Conservation (phyloP, 1,140 invertebrate genomes). For the Drosophila littoralis region DNA sequence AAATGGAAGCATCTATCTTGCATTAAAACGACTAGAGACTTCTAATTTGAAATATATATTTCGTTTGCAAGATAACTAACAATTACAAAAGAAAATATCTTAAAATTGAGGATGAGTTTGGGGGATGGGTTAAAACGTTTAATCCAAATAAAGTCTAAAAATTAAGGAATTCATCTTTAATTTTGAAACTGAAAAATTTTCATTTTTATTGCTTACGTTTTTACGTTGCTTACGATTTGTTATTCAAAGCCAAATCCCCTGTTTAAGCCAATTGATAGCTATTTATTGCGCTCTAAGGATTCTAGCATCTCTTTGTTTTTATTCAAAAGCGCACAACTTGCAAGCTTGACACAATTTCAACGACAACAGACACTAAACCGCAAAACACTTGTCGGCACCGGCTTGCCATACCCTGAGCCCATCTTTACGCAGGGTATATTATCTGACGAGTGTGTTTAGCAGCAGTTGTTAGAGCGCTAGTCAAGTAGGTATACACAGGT, state of each 20-base stretch:
- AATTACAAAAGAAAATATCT: no score
- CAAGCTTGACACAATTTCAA: conserved; percentile 10
- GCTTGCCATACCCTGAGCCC: neutral
- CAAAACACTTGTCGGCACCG: conserved; percentile 3
- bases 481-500: no score
- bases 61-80: no score
- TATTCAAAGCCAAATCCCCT: neutral
- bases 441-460: neutral
- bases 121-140: no score
- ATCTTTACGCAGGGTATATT: neutral
- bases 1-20: no score
- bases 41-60: no score
- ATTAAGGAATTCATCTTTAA: neutral
- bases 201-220: neutral
- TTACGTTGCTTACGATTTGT: neutral
- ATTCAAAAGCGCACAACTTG: conserved; percentile 3
- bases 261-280: conserved; percentile 11
- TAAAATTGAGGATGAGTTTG: no score
- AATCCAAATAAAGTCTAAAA: neutral
- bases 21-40: no score
- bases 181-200: neutral
- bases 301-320: conserved; percentile 1
- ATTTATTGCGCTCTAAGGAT: conserved; percentile 8
- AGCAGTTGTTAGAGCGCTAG: no score
- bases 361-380: conserved; percentile 1